A percentile compares a stretch with the other conserved stretches of the same genome.
These are phyloP conservation scores for Idaea biselata DNA, from an alignment of 2,888 invertebrate species.

Conservation along the genomic window DNA sequence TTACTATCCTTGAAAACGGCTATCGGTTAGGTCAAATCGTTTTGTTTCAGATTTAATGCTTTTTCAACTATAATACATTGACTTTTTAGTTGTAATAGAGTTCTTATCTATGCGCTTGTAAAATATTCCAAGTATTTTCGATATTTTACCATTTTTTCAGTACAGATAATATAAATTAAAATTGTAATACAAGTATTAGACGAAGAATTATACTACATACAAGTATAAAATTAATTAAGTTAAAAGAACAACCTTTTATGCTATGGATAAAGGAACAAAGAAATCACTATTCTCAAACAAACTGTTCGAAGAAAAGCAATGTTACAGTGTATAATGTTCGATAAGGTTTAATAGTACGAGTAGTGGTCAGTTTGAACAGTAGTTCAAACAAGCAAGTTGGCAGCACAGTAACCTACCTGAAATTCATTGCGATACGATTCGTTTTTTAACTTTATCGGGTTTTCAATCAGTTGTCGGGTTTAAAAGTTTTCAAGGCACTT, in stretches of 20 bases:
- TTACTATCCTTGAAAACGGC: neutral
- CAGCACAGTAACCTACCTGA: constrained; percentile 8
- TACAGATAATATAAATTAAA: too few species aligned
- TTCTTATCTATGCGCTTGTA: neutral
- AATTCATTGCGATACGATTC: constrained; percentile 12
- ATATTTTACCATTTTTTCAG: too few species aligned
- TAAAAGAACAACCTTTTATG: neutral
- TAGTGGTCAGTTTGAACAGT: constrained; percentile 45
- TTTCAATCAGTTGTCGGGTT: neutral
- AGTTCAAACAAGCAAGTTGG: constrained; percentile 43
- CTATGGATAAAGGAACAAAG: constrained; percentile 6
- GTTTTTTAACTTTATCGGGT: neutral
- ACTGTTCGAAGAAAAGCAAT: constrained; percentile 36
- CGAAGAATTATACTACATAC: too few species aligned
- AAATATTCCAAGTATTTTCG: neutral
- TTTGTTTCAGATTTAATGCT: neutral
- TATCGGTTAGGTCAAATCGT: constrained; percentile 1
- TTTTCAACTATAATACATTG: neutral
- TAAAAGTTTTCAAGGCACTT: neutral
- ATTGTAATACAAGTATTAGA: too few species aligned
- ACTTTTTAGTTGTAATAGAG: neutral
- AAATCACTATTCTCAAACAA: constrained; percentile 19
- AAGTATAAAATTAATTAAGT: neutral
- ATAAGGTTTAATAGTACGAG: constrained; percentile 51
- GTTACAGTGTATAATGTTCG: constrained; percentile 35